Conservation (phyloP, 1,140 invertebrate genomes). For the Calephelis nemesis region DNA sequence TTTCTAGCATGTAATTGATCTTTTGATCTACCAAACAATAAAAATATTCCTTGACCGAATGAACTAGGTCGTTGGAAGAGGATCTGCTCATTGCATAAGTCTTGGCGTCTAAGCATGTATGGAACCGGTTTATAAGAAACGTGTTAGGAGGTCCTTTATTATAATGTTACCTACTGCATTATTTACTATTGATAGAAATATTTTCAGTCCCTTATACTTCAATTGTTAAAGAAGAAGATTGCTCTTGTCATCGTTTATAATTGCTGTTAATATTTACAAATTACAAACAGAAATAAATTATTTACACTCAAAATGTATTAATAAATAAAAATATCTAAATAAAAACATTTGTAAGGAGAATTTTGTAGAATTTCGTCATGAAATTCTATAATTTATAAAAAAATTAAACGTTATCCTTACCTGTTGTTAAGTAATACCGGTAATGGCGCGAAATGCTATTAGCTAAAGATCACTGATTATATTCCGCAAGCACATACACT, state of each 20-base stretch:
- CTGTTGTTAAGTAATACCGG: constrained; percentile 56
- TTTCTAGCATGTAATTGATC: too few relatives aligned
- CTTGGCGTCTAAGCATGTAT: constrained; percentile 52
- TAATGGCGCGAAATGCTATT: constrained; percentile 48
- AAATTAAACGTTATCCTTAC: constrained; percentile 47
- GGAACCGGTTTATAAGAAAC: constrained; percentile 73
- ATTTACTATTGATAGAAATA: constrained; percentile 13
- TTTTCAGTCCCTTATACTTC: background rate
- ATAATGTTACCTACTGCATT: constrained; percentile 35
- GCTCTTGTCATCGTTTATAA: too few relatives aligned
- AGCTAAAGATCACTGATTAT: constrained; percentile 47
- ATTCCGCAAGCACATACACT: constrained; percentile 50
- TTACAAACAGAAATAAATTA: too few relatives aligned
- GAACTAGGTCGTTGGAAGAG: constrained; percentile 34
- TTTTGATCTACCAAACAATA: background rate
- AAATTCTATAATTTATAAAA: constrained; percentile 6
- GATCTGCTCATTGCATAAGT: constrained; percentile 67
- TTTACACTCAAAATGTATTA: too few relatives aligned
- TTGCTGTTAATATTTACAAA: too few relatives aligned
- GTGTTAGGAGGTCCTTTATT: constrained; percentile 73
- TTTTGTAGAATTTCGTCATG: background rate
- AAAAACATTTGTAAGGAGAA: background rate
- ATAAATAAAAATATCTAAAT: too few relatives aligned
- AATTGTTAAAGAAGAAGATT: background rate
- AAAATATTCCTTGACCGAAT: constrained; percentile 27